Base-by-base conservation (phyloP, 2,113 vertebrate genomes). In the Hemibagrus wyckioides region DNA sequence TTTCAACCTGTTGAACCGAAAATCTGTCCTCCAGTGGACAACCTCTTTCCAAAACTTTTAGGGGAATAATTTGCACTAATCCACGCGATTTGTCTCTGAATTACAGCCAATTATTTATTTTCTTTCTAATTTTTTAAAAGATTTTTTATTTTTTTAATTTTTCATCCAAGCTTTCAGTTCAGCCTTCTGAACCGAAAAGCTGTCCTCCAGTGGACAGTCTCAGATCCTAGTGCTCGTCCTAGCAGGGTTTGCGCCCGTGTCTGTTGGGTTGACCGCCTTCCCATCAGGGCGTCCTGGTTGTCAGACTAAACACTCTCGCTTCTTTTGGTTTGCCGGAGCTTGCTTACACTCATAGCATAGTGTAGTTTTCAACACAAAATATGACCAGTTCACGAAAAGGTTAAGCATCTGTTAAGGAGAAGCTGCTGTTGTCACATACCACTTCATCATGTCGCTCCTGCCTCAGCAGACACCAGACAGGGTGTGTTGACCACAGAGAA, bases 291-390 rank as follows among this genome's bases (percentile, higher is more conserved):
- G 79, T 28, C 41, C 17, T 61, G 69, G 56, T 85, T 61, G 36
- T 85, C 84, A 23, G 52, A 57, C 23, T 61, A 77, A 61, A 79
- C 75, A 79, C 21, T 28, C 41, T 11, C 6, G 28, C 23, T 48
- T 67, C n/a, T n/a, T 50, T 48, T 85, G 57, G 6, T 52, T 86
- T 59, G 69, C 15, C 41, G 25, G 57, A 30, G 15, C 19, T 85
- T 61, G 56, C 84, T 85, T 85, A 77, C 39, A 33, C 19, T 59
- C 50, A n/a, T 30, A 5, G 83, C 25, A 56, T n/a, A n/a, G n/a
- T n/a, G 36, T 44, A 4, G 44, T 80, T 89, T 86, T 67, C 59
- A 69, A 54, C 52, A 81, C 63, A 76, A 85, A 89, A 84, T 86
- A 85, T 86, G 75, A 80, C 71, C 1, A 59, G 54, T 86, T 77